A percentile compares a stretch with the other conserved stretches of the same genome.
Conservation (phyloP, 2,888 invertebrate species). For the Oligia strigilis region DNA sequence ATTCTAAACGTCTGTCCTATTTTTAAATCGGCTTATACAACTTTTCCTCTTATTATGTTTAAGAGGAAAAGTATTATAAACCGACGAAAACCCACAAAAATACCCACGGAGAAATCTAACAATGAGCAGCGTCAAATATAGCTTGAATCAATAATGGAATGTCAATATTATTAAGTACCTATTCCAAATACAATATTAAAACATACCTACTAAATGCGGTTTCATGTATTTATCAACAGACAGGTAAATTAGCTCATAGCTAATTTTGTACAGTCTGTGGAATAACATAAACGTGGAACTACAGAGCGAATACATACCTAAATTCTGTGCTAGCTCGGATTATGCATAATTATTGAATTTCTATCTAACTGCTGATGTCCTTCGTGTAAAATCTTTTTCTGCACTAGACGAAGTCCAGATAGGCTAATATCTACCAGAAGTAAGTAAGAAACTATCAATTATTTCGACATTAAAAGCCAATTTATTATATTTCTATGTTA, state of each 20-base stretch:
- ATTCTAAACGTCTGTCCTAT: background rate
- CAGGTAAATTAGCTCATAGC: conserved; percentile 6
- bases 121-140: background rate
- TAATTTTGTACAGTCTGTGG: background rate
- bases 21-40: background rate
- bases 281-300: background rate
- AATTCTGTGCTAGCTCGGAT: background rate
- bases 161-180: conserved; percentile 17
- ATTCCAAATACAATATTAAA: background rate
- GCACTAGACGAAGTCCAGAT: too few species aligned
- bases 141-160: background rate
- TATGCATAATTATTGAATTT: background rate
- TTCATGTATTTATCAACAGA: conserved; percentile 1
- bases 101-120: background rate
- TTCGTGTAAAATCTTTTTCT: too few species aligned
- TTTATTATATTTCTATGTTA: too few species aligned
- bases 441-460: too few species aligned
- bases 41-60: background rate
- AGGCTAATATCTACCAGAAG: too few species aligned
- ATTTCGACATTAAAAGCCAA: too few species aligned
- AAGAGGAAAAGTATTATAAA: background rate
- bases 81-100: background rate
- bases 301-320: background rate
- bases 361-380: background rate
- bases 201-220: background rate